Base-by-base conservation (phyloP, 2,797 vertebrate species). In the Lophius americanus region DNA sequence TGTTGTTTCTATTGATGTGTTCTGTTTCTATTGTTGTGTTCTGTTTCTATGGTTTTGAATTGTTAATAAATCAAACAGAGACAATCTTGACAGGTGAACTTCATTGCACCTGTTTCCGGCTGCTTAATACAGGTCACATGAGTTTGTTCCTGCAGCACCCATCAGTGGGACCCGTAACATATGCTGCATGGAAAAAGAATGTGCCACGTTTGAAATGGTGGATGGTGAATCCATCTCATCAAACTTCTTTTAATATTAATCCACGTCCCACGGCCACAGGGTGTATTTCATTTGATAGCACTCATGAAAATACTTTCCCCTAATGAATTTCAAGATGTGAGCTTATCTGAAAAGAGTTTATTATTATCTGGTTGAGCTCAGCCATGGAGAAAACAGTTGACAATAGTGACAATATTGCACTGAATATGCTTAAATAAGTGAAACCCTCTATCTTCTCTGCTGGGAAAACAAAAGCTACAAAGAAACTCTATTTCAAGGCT, bases 401-500 rank as follows among this genome's bases (percentile, higher is more conserved):
- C 37, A 44, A 10, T 44, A 12, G 12, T 36, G 2, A 64, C 7
- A 44, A 32, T 33, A 8, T 55, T 60, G 38, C 37, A 64, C 7
- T 37, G 37, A 12, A 71, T 49, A 46, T 67, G 35, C 39, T 62
- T 37, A 41, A 33, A 57, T 36, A 44, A 7, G 4, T 70, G 14
- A 33, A 9, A 61, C 13, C 0, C 8, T 53, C 13, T 35, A 14
- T 52, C 55, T 50, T 52, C 53, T 54, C n/a, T 56, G 7, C n/a
- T 64, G 47, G 35, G 11, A 75, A 43, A 67, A 63, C 5, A 64
- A 44, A 44, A 51, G 9, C 35, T n/a, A 60, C 38, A 58, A 74
- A 60, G 42, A n/a, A 61, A 56, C 57, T 70, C 9, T 52, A 61
- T 50, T 70, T 38, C 32, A 68, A 68, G 66, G 44, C 70, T 70